These are phyloP conservation scores for Coranthus polyacanthus DNA, from an alignment of 2,797 vertebrate species.

Conservation along the genomic window DNA sequence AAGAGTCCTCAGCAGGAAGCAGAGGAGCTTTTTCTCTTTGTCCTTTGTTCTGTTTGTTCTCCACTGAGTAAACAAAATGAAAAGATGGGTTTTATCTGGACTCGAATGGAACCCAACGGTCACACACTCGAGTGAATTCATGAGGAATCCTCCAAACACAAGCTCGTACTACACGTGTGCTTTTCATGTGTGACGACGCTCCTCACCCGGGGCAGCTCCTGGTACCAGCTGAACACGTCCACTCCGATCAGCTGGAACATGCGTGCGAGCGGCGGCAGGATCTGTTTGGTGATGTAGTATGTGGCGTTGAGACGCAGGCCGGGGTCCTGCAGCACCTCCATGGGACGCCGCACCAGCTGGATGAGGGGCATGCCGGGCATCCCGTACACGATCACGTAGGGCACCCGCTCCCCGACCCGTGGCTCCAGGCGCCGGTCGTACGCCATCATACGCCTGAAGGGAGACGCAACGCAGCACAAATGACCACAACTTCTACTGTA, in stretches of 20 bases:
- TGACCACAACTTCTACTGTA: neutral
- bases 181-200: no score
- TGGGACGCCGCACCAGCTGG: slow-evolving; percentile 92
- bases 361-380: slow-evolving; percentile 93
- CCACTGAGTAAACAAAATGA: neutral
- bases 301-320: slow-evolving; percentile 91
- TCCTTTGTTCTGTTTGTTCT: slow-evolving; percentile 58
- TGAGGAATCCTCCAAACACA: no score
- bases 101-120: slow-evolving; percentile 2
- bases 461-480: neutral
- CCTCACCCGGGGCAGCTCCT: slow-evolving; percentile 94
- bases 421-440: slow-evolving; percentile 95
- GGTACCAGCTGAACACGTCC: slow-evolving; percentile 96
- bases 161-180: no score
- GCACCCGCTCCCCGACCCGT: slow-evolving; percentile 93
- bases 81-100: slow-evolving; percentile 26
- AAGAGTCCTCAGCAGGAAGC: slow-evolving; percentile 32
- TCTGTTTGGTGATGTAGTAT: slow-evolving; percentile 98
- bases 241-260: slow-evolving; percentile 96
- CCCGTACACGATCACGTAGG: slow-evolving; percentile 95
- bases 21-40: slow-evolving; percentile 11
- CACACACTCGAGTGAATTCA: no score
- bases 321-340: slow-evolving; percentile 92
- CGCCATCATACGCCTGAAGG: slow-evolving; percentile 90
- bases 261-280: slow-evolving; percentile 93